Evolutionary conservation across 2,888 invertebrate genomes (phyloP), one percentile per base, ranked within the genome.

Genomic region (Nemotelus pantherinus): DNA sequence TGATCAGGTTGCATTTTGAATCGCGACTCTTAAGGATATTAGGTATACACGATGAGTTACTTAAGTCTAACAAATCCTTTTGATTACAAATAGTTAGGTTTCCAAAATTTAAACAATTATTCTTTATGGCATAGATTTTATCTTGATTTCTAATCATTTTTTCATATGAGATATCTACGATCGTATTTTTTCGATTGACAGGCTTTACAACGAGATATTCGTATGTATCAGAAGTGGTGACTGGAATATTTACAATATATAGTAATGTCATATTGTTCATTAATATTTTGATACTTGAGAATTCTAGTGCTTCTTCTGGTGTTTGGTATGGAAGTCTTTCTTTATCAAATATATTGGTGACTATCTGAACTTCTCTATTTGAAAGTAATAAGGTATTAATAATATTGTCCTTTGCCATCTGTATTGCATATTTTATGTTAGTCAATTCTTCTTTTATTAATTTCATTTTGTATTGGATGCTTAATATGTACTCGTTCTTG

Each of bases 291-390:
- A 80, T 71, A 57, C 81, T 78, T 5, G 79, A 74, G 76, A 81
- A 81, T 77, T 81, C 80, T 47, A 81, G 64, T 10, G 80, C 79
- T 67, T 82, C 80, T 60, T 81, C 80, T 74, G 79, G 41, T 45
- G 80, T 80, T 6, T 53, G 68, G 63, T 77, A 80, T n/a, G 79
- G 80, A 57, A 80, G 72, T 2, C 79, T 74, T 53, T 80, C 76
- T 39, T 72, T 67, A 43, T 79, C 48, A 10, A 81, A 55, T 50
- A 79, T 77, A 63, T 77, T 72, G 58, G 77, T 70, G 53, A 67
- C 79, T 58, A 77, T 41, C 57, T 64, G 77, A 60, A 80, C 72
- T 78, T 81, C 79, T 45, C 71, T 74, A 43, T 67, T 78, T 3
- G 79, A 81, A 10, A 81, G 65, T 53, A 80, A 78, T 25, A 80